phyloP scores from a whole-genome alignment of 2,888 invertebrate genomes.

The Orgyia antiqua region DNA sequence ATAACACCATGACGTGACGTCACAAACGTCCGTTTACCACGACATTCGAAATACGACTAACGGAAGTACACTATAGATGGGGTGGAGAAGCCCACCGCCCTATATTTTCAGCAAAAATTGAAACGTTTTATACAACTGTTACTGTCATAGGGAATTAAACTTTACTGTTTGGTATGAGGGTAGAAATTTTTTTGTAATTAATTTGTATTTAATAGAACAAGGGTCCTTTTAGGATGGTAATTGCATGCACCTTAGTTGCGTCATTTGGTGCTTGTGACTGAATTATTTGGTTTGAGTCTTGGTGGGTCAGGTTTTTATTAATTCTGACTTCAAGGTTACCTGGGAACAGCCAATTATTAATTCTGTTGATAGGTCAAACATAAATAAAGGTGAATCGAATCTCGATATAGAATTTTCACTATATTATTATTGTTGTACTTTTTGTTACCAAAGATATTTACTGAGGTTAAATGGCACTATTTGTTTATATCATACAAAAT shows the following conservation, averaged over 20 bases:
- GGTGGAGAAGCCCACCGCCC: slow-evolving; percentile 50
- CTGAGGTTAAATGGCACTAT: too few relatives aligned
- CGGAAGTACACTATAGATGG: slow-evolving; percentile 33
- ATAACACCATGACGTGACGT: slow-evolving; percentile 28
- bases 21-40: slow-evolving; percentile 32
- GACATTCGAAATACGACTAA: slow-evolving; percentile 44
- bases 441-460: too few relatives aligned
- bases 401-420: too few relatives aligned
- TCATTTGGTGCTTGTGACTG: slow-evolving; percentile 18
- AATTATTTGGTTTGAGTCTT: slow-evolving; percentile 21
- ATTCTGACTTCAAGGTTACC: slow-evolving; percentile 4
- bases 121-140: slow-evolving; percentile 36
- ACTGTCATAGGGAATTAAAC: slow-evolving; percentile 18
- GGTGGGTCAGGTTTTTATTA: slow-evolving; percentile 13
- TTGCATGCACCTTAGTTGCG: slow-evolving; percentile 37
- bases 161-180: slow-evolving; percentile 19
- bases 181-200: slow-evolving; percentile 13
- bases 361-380: background rate
- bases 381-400: too few relatives aligned
- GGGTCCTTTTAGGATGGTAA: slow-evolving; percentile 26
- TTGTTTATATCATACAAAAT: too few relatives aligned
- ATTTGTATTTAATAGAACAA: slow-evolving; percentile 14
- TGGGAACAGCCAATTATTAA: too few relatives aligned
- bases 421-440: too few relatives aligned
- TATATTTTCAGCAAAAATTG: slow-evolving; percentile 35